Conservation (phyloP, 2,113 vertebrate genomes). For the Furnarius figulus region DNA sequence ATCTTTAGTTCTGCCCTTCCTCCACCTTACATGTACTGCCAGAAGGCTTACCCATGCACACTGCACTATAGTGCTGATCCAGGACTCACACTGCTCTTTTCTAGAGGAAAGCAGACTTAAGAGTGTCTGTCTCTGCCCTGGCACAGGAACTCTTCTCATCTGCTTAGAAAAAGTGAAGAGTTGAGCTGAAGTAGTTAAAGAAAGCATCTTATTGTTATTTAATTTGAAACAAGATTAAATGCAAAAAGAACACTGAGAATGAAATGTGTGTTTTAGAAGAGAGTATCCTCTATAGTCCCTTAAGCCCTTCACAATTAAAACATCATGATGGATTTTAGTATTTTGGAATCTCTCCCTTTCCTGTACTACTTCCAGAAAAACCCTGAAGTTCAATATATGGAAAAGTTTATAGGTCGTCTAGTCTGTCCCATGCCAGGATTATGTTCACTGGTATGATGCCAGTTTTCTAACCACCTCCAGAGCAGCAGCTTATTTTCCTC, state of each 20-base stretch:
- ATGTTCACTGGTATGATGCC: neutral
- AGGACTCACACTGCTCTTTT: neutral
- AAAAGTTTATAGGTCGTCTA: neutral
- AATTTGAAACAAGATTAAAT: neutral
- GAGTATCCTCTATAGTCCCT: neutral
- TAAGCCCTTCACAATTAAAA: constrained; percentile 1
- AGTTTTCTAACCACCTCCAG: constrained; percentile 21
- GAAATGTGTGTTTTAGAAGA: neutral
- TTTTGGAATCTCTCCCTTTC: neutral
- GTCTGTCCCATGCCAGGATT: neutral
- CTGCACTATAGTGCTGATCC: neutral
- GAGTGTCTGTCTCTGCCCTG: neutral
- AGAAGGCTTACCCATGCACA: neutral
- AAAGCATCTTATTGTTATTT: neutral
- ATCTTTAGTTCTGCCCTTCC: neutral
- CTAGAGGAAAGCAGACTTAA: neutral
- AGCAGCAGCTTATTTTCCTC: constrained; percentile 34
- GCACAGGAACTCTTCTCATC: neutral
- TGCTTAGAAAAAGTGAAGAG: neutral
- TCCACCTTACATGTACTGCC: neutral
- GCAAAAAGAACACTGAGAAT: neutral
- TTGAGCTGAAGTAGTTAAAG: neutral
- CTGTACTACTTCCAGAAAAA: neutral
- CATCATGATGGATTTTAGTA: neutral
- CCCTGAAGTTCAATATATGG: neutral